Conservation (phyloP, 1,140 invertebrate genomes). For the Hirudo medicinalis region DNA sequence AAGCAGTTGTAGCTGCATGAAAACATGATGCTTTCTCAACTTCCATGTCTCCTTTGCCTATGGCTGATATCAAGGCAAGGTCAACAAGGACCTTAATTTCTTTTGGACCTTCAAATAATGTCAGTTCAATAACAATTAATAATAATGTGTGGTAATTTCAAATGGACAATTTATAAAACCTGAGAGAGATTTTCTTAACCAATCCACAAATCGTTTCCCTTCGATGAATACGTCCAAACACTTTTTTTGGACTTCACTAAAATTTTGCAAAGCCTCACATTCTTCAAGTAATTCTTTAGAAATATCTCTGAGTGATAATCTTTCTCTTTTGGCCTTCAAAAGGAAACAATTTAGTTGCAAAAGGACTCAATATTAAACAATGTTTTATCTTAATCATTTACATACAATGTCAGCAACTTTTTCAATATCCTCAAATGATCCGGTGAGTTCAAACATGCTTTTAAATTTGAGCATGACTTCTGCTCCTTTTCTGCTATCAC, state of each 20-base stretch:
- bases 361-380: neutral
- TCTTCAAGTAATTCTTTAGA: slow-evolving; percentile 26
- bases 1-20: slow-evolving; percentile 32
- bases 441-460: slow-evolving; percentile 24
- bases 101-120: slow-evolving; percentile 25
- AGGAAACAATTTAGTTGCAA: neutral
- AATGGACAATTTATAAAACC: slow-evolving; percentile 21
- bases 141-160: neutral
- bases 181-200: slow-evolving; percentile 30
- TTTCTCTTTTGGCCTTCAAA: too few relatives aligned
- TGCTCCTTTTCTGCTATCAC: slow-evolving; percentile 24
- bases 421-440: slow-evolving; percentile 25
- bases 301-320: slow-evolving; percentile 25
- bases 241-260: slow-evolving; percentile 20
- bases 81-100: slow-evolving; percentile 38
- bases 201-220: slow-evolving; percentile 27
- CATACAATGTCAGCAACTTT: slow-evolving; percentile 19
- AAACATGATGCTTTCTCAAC: slow-evolving; percentile 31
- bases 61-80: slow-evolving; percentile 33
- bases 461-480: slow-evolving; percentile 25
- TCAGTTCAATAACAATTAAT: neutral
- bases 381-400: neutral
- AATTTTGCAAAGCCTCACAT: slow-evolving; percentile 24
- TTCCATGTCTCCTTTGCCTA: slow-evolving; percentile 31
- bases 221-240: slow-evolving; percentile 28